phyloP scores from a whole-genome alignment of 2,888 invertebrate species.

The Esperia sulphurella region DNA sequence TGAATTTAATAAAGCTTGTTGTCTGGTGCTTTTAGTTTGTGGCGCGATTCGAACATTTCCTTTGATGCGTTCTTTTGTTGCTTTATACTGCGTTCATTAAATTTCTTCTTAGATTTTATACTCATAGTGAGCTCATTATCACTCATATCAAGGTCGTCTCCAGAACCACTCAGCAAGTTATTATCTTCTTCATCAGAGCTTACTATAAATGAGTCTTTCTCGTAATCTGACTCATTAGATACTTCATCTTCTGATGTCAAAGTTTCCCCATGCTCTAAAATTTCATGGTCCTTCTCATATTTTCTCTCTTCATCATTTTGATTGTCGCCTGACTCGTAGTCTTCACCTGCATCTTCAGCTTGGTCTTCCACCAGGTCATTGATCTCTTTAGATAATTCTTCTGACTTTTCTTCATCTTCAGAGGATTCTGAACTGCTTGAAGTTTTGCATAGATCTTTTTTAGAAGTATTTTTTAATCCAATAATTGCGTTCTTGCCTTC shows the following conservation, averaged over 20 bases:
- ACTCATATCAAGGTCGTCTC: conserved; percentile 62
- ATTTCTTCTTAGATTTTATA: conserved; percentile 63
- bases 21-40: conserved; percentile 40
- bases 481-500: conserved; percentile 23
- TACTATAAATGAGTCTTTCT: conserved; percentile 77
- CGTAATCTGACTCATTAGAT: conserved; percentile 65
- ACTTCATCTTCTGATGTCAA: conserved; percentile 67
- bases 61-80: conserved; percentile 65
- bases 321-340: conserved; percentile 71
- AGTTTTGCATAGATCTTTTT: conserved; percentile 18
- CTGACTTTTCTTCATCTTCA: conserved; percentile 14
- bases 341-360: conserved; percentile 59
- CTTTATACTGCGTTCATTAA: conserved; percentile 56
- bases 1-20: no score
- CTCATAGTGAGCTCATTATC: conserved; percentile 66
- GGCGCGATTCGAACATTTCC: conserved; percentile 68
- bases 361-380: conserved; percentile 48
- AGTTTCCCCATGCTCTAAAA: conserved; percentile 72
- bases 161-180: conserved; percentile 61
- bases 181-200: conserved; percentile 69
- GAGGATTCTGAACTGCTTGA: conserved; percentile 20
- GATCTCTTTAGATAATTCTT: conserved; percentile 24
- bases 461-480: conserved; percentile 15
- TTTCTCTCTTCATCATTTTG: conserved; percentile 67
- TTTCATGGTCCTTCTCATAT: conserved; percentile 71